Evolutionary conservation across 2,797 vertebrate species (phyloP).

Genomic region (Geotrypetes seraphini): DNA sequence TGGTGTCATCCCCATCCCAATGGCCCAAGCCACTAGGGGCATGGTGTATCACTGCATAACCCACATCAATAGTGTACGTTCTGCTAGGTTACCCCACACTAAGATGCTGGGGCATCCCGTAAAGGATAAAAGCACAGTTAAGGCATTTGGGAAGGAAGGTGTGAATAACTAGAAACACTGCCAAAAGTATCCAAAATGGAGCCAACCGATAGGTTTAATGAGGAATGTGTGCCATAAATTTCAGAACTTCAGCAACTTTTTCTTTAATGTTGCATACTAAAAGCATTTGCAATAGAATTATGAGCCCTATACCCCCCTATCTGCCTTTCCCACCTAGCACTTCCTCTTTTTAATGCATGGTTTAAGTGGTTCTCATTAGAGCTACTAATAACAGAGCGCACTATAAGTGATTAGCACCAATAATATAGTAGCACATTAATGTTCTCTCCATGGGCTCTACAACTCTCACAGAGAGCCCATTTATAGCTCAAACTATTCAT

Average conservation of each 20-base stretch:
- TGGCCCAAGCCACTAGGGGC: too few relatives aligned
- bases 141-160: background rate
- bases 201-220: slow-evolving; percentile 6
- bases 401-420: slow-evolving; percentile 56
- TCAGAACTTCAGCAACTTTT: slow-evolving; percentile 13
- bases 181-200: slow-evolving; percentile 11
- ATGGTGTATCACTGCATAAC: too few relatives aligned
- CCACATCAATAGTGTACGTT: too few relatives aligned
- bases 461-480: slow-evolving; percentile 39
- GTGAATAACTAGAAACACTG: slow-evolving; percentile 1
- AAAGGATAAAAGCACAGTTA: too few relatives aligned
- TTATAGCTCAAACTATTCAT: slow-evolving; percentile 38
- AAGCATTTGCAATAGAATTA: slow-evolving; percentile 49
- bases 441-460: slow-evolving; percentile 29
- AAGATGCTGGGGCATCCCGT: too few relatives aligned
- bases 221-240: slow-evolving; percentile 11
- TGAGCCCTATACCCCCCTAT: slow-evolving; percentile 35
- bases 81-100: too few relatives aligned
- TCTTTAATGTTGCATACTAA: slow-evolving; percentile 17
- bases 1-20: too few relatives aligned
- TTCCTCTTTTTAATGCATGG: slow-evolving; percentile 50
- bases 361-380: slow-evolving; percentile 57
- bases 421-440: slow-evolving; percentile 42
- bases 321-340: slow-evolving; percentile 28
- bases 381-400: slow-evolving; percentile 50